phyloP scores from a whole-genome alignment of 2,113 vertebrate genomes.

The Cochlearius cochlearius region DNA sequence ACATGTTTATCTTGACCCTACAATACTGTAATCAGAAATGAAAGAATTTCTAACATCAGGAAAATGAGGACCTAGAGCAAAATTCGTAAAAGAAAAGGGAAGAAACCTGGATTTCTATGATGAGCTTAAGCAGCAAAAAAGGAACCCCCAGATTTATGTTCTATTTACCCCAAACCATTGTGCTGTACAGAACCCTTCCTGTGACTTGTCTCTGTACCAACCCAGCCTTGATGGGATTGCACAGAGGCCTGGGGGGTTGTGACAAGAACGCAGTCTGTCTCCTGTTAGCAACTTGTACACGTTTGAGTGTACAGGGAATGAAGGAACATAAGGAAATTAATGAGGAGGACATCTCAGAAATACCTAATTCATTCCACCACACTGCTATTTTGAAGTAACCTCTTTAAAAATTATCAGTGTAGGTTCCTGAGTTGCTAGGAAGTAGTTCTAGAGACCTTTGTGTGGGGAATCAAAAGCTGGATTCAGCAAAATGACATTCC shows the following conservation, averaged over 20 bases:
- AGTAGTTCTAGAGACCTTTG: not conserved
- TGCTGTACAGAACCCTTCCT: not conserved
- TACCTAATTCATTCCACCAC: not conserved
- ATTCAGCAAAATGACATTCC: not conserved
- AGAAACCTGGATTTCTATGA: not conserved
- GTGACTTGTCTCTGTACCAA: not conserved
- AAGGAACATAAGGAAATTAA: not conserved
- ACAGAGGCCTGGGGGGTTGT: accelerated
- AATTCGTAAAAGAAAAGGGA: not conserved
- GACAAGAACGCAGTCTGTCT: not conserved
- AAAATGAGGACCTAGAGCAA: not conserved
- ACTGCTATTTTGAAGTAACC: not conserved
- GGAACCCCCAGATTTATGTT: not conserved
- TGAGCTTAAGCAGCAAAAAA: not conserved
- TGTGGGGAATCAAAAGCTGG: not conserved
- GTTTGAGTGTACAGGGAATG: accelerated
- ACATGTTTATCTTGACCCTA: not conserved
- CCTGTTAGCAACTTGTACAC: not conserved
- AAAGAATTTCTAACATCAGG: not conserved
- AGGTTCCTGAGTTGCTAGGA: not conserved
- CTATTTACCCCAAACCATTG: not conserved
- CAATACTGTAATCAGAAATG: not conserved
- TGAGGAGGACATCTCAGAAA: not conserved
- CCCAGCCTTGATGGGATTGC: not conserved
- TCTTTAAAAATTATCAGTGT: accelerated